A percentile compares a stretch with the other conserved stretches of the same genome.
phyloP scores from a whole-genome alignment of 2,888 invertebrate genomes.

The Automeris io region DNA sequence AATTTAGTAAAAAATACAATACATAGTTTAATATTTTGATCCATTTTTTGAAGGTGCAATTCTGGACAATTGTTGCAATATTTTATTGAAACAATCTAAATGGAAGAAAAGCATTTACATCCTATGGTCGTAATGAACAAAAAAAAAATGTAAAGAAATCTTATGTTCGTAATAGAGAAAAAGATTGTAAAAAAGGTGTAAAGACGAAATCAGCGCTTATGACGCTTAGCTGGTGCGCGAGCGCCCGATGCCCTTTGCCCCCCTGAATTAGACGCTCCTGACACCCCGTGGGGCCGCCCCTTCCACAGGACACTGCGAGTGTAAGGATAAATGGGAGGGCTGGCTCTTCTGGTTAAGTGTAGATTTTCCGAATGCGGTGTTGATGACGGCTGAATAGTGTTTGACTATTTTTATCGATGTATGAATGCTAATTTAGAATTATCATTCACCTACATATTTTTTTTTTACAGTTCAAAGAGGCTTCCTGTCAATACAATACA shows the following conservation, averaged over 20 bases:
- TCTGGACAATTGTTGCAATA: too few species aligned
- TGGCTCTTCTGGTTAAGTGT: constrained; percentile 77
- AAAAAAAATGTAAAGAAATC: not conserved
- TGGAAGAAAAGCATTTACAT: too few species aligned
- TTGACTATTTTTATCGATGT: constrained; percentile 16
- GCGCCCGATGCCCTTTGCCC: constrained; percentile 65
- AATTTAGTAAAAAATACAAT: too few species aligned
- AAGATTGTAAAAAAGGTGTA: constrained; percentile 3
- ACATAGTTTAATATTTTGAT: too few species aligned
- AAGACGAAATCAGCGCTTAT: constrained; percentile 49
- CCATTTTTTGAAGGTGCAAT: too few species aligned
- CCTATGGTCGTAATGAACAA: too few species aligned
- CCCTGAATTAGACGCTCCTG: constrained; percentile 51
- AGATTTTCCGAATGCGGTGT: constrained; percentile 78
- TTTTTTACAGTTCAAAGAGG: too few species aligned
- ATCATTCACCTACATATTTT: too few species aligned
- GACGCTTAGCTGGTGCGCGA: constrained; percentile 47
- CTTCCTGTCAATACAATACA: too few species aligned
- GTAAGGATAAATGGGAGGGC: constrained; percentile 78
- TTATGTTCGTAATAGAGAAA: not conserved
- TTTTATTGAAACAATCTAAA: too few species aligned
- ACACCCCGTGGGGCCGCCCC: constrained; percentile 25
- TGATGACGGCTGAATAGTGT: constrained; percentile 63
- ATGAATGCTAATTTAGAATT: too few species aligned
- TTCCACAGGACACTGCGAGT: constrained; percentile 64